Evolutionary conservation across 1,140 invertebrate species (phyloP).

Genomic region (Drosophila pruinosa): DNA sequence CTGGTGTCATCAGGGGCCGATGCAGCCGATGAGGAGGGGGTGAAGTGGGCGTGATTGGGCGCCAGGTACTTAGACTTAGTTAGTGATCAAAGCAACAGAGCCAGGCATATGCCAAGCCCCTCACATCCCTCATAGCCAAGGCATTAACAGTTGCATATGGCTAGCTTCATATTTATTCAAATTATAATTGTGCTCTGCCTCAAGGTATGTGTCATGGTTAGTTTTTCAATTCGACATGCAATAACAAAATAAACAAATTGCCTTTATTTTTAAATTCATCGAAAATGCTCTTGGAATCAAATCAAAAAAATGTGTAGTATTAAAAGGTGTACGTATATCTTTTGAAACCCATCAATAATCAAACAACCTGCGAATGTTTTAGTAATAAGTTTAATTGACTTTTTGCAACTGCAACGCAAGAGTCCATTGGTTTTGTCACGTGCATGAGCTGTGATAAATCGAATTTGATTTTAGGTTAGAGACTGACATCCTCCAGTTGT

Average conservation of each 20-base stretch:
- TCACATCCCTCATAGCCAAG: background rate
- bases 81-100: constrained; percentile 29
- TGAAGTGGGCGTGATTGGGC: constrained; percentile 20
- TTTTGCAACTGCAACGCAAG: no score
- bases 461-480: constrained; percentile 1
- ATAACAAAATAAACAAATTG: no score
- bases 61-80: constrained; percentile 52
- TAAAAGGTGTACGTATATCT: no score
- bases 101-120: constrained; percentile 20
- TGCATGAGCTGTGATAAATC: background rate
- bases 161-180: background rate
- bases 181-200: constrained; percentile 3
- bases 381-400: no score
- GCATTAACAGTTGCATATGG: background rate
- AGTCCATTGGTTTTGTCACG: no score
- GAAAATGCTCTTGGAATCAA: no score
- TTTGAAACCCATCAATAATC: no score
- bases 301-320: no score
- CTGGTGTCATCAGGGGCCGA: constrained; percentile 38
- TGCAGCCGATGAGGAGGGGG: background rate
- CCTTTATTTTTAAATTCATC: no score
- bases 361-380: no score
- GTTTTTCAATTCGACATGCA: no score
- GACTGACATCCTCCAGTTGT: background rate
- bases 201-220: no score